Evolutionary conservation across 2,113 vertebrate species (phyloP), one percentile per base, ranked within the genome.

Genomic region (Herpailurus yagouaroundi): DNA sequence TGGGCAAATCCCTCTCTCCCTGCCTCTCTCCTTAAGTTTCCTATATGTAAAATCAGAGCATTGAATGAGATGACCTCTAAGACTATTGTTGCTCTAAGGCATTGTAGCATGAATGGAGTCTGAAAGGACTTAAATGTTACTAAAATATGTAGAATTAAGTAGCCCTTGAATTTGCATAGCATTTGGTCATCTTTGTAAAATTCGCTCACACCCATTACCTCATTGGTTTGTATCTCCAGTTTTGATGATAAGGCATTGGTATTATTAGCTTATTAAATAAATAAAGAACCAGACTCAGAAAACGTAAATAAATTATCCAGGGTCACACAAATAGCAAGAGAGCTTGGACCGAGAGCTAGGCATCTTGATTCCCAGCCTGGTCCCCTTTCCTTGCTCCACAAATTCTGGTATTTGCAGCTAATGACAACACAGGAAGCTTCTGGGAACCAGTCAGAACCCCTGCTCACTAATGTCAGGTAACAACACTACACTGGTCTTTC

Each of bases 161-260:
- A 36, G 13, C 25, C 1, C 31, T 86, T 68, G 27, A 60, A 96
- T 90, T 27, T 52, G 45, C 5, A 57, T 12, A 33, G 23, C 13
- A 33, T 74, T 79, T 68, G 69, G 11, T 50, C 55, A 94, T 73
- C 21, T 92, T 93, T 50, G 45, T 38, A 95, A 91, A 97, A 66
- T 71, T 77, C 11, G n/a, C 41, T 85, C 60, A 19, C 11, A 33
- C 55, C 0, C 23, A 48, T 73, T 66, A 84, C 15, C 31, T 88
- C n/a, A 2, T 60, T 86, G 52, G 27, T 89, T 95, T 86, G 9
- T 83, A 60, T 55, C 25, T 74, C 79, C 15, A 12, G 31, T 13
- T 92, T 9, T 48, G 18, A 50, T 27, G 25, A 69, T 45, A 80
- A 80, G 45, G 29, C 76, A 74, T 7, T 21, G 36, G 7, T 19